These are phyloP conservation scores for Dasypolia templi DNA, from an alignment of 2,888 invertebrate species.

Conservation along the genomic window DNA sequence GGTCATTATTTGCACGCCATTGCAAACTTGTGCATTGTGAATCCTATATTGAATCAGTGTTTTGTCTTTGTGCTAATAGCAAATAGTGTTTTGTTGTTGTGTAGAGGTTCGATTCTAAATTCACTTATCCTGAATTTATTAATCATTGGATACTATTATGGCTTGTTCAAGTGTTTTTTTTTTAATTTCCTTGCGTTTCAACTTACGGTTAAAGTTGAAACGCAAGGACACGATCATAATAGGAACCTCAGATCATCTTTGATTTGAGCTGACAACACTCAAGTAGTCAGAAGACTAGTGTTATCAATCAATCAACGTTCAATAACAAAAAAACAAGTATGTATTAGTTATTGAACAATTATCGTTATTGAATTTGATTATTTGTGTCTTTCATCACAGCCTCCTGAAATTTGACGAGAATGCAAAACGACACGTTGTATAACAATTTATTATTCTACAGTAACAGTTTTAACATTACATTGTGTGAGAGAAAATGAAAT, in stretches of 20 bases:
- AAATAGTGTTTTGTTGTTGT: not conserved
- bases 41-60: constrained; percentile 9
- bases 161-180: not conserved
- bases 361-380: too few species aligned
- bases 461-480: constrained; percentile 20
- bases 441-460: constrained; percentile 27
- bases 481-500: constrained; percentile 56
- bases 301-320: not conserved
- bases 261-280: not conserved
- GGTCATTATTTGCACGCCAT: constrained; percentile 37
- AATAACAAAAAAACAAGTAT: too few species aligned
- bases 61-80: not conserved
- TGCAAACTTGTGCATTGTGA: constrained; percentile 17
- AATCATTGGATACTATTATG: not conserved
- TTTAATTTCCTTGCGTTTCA: too few species aligned
- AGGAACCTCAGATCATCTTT: not conserved
- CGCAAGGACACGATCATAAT: not conserved
- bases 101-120: not conserved
- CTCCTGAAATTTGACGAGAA: too few species aligned
- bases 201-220: too few species aligned
- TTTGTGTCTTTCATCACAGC: too few species aligned
- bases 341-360: too few species aligned
- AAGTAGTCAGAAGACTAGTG: too few species aligned
- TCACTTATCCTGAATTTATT: too few species aligned
- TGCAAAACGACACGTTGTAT: too few species aligned